These are phyloP conservation scores for Ephialtes manifestator DNA, from an alignment of 2,888 invertebrate species.

Conservation along the genomic window DNA sequence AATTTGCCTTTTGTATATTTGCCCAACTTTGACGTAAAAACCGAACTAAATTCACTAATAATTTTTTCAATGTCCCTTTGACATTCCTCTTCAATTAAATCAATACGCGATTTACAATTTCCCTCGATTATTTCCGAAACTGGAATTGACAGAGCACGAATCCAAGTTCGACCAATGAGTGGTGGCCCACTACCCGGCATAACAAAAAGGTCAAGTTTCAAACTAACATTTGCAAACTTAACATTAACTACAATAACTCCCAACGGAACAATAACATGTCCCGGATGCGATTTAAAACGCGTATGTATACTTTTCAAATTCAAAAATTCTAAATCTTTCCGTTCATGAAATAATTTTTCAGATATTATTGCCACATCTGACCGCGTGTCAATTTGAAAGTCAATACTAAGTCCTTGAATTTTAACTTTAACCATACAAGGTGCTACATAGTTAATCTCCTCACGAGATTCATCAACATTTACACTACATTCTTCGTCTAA, in stretches of 20 bases:
- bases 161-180: too few species aligned
- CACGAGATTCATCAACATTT: background rate
- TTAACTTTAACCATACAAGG: too few species aligned
- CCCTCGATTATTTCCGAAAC: too few species aligned
- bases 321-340: background rate
- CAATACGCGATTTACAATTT: too few species aligned
- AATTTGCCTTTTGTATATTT: constrained; percentile 5
- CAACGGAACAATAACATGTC: constrained; percentile 49
- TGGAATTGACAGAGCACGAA: too few species aligned
- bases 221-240: background rate
- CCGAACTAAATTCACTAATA: constrained; percentile 16
- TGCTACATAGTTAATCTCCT: too few species aligned
- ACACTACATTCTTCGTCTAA: background rate
- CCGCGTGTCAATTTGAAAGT: too few species aligned
- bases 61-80: background rate
- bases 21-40: constrained; percentile 22
- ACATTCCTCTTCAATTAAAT: too few species aligned
- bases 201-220: too few species aligned
- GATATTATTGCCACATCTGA: constrained; percentile 29
- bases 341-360: background rate
- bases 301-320: background rate
- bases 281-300: constrained; percentile 56
- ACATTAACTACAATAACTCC: constrained; percentile 45
- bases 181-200: too few species aligned
- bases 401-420: too few species aligned